Evolutionary conservation across 92 coral and sea anemone species (phyloP).

Genomic region (Heliopora coerulea): DNA sequence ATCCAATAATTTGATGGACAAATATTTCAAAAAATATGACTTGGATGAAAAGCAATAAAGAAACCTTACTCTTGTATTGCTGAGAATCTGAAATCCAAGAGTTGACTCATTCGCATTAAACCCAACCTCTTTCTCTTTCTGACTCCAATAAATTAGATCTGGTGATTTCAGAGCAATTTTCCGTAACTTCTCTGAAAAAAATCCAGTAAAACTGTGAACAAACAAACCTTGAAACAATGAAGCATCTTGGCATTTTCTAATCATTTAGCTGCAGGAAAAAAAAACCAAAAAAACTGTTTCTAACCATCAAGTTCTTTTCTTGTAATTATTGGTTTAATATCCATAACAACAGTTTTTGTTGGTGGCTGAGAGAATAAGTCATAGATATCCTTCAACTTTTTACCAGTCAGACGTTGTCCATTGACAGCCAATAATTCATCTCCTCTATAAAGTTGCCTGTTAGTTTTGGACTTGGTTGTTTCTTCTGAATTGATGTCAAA

Average conservation of each 20-base stretch:
- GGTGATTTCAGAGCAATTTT: neutral
- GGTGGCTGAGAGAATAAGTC: neutral
- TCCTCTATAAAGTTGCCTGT: neutral
- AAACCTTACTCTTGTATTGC: neutral
- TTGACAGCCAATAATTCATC: slow-evolving; percentile 7
- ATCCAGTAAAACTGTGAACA: too few relatives aligned
- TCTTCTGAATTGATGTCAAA: neutral
- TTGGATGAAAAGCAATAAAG: too few relatives aligned
- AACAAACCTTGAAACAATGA: too few relatives aligned
- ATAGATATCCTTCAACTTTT: neutral
- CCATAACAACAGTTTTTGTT: neutral
- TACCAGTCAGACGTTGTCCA: neutral
- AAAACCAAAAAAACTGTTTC: too few relatives aligned
- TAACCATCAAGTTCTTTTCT: neutral
- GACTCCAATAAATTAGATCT: neutral
- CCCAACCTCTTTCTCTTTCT: neutral
- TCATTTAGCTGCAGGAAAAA: too few relatives aligned
- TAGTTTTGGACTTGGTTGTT: neutral
- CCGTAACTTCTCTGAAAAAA: neutral
- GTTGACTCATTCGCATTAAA: neutral
- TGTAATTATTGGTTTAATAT: neutral
- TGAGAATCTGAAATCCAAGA: neutral
- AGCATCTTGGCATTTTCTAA: too few relatives aligned
- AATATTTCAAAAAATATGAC: too few relatives aligned
- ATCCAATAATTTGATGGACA: too few relatives aligned